Base-by-base conservation (phyloP, 2,888 invertebrate species). In the Tortrix viridana region DNA sequence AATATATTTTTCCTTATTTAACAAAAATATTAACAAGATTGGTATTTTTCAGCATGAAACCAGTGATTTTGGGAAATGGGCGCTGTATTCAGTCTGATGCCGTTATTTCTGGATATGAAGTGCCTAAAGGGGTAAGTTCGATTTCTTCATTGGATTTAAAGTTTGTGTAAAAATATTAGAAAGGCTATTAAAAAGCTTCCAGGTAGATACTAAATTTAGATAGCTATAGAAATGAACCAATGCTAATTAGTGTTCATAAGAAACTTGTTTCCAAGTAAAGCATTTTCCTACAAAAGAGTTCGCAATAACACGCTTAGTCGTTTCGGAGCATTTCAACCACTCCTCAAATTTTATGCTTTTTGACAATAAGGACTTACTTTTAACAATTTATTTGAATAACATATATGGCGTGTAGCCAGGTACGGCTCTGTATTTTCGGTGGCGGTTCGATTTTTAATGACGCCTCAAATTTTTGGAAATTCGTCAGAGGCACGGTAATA, bases 31-130 rank as follows among this genome's bases (percentile, higher is more conserved):
- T 12, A 20, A 23, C 7, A 1, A 19, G 26, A n/a, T 14, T 43
- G 26, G n/a, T 53, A 14, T 41, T 41, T 83, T 86, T 56, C 79
- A 96, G 97, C 77, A 95, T 97, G 85, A 96, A 95, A 82, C 97
- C 97, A 7, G 96, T 97, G 16, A 96, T 96, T 68, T 94, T 96
- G 75, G 97, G 96, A 43, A 96, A 97, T 73, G 96, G 96, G 5
- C 92, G 97, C 71, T 95, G 95, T 76, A 93, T 96, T 56, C 95
- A 96, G 81, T 93, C 95, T 7, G 95, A 97, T 82, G 91, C 96
- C 2, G 92, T 96, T 12, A 94, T 97, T 74, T 94, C 94, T 64
- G 97, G 96, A 66, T 97, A 96, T 77, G 91, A 94, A 78, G 94
- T 97, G 67, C 97, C 97, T 14, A 96, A 96, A 89, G 97, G 96